Evolutionary conservation across 2,888 invertebrate species (phyloP), one percentile per base, ranked within the genome.

Genomic region (Lysandra bellargus): DNA sequence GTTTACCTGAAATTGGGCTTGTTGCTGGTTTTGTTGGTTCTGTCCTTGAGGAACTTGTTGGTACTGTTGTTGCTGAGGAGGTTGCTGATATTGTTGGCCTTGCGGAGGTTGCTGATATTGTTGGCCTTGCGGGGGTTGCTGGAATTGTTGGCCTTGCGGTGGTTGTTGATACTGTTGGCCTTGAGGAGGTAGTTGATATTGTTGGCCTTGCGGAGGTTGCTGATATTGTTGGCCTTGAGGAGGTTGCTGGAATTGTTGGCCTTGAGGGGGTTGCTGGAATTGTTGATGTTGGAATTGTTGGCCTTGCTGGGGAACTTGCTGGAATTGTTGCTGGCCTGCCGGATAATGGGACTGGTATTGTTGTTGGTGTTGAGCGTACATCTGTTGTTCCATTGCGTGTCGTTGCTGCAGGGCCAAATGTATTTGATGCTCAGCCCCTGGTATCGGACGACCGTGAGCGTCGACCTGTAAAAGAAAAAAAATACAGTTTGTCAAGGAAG

Each of bases 391-490:
- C 80, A 88, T 88, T 4, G 87, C 85, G 23, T 88, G 87, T 82
- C 86, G 88, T 78, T 84, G 85, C 64, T 90, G 88, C 12, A 89
- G 87, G 1, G 91, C 91, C 82, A 90, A 91, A 49, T 91, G 89
- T 53, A 93, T 88, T 82, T 95, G 93, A 81, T 92, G 91, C 79
- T 92, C 88, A 0, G 92, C 89, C 6, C 93, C 93, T 2, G 94
- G 92, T 2, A 93, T 79, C 0, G 93, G 92, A 7, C 89, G 89
- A 12, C 93, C 93, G 80, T 92, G 89, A 14, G 89, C 89, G 83
- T 92, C 93, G 80, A 94, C 88, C 94, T 94, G 82, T 17, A 81
- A 82, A 60, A 75, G 30, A 37, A 44, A 14, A 5, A 57, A 72
- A 78, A 2, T 9, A 53, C 53, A 14, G 1, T 12, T 1, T 4